A percentile compares a stretch with the other conserved stretches of the same genome.
Evolutionary conservation across 1,140 invertebrate species (phyloP).

Genomic region (Dendrolimus kikuchii): DNA sequence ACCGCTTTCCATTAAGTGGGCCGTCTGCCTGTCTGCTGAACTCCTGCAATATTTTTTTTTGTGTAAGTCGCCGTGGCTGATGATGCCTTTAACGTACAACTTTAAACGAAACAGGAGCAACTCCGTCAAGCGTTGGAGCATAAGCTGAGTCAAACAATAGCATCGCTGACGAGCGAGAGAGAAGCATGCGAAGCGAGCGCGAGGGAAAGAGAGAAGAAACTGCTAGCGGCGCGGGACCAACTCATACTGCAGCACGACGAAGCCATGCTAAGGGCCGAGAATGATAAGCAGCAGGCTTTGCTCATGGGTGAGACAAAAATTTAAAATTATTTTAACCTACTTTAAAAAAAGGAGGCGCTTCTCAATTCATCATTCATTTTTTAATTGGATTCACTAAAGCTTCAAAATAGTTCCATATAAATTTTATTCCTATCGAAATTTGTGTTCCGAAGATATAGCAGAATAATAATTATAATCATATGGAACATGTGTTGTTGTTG

Average conservation of each 20-base stretch:
- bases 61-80: too few species aligned
- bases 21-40: too few species aligned
- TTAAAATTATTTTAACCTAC: neutral
- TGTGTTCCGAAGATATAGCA: too few species aligned
- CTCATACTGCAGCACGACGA: slow-evolving; percentile 88
- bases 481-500: too few species aligned
- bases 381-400: too few species aligned
- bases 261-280: slow-evolving; percentile 85
- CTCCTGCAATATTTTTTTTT: too few species aligned
- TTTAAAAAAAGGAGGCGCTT: too few species aligned
- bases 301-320: slow-evolving; percentile 76
- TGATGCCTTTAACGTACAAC: neutral
- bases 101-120: slow-evolving; percentile 72
- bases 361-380: too few species aligned
- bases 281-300: slow-evolving; percentile 91
- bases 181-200: slow-evolving; percentile 82
- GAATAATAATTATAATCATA: too few species aligned
- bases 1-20: too few species aligned
- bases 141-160: slow-evolving; percentile 79
- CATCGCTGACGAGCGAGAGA: slow-evolving; percentile 81
- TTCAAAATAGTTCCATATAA: too few species aligned
- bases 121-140: slow-evolving; percentile 81
- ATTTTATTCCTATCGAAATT: too few species aligned
- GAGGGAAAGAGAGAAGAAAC: slow-evolving; percentile 80
- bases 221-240: slow-evolving; percentile 83